These are phyloP conservation scores for Sylvilagus floridanus DNA, from an alignment of 2,797 vertebrate genomes.

Conservation along the genomic window DNA sequence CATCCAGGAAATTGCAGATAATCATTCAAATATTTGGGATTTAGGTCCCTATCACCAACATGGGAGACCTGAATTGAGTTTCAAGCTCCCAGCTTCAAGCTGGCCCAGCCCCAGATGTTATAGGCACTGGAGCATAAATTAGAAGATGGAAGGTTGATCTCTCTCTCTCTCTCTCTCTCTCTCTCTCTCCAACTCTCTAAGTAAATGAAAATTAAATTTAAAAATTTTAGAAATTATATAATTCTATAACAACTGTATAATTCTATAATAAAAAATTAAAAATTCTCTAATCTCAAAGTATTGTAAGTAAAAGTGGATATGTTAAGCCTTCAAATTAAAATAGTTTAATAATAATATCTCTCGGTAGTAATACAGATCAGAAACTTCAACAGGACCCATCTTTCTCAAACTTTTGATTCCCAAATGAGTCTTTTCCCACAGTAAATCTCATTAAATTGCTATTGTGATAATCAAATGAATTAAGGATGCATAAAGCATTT, in stretches of 20 bases:
- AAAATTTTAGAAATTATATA: no score
- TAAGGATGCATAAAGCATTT: neutral
- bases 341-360: conserved; percentile 20
- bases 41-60: no score
- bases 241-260: no score
- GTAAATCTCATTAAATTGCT: neutral
- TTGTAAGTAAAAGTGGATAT: conserved; percentile 6
- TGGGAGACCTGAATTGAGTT: no score
- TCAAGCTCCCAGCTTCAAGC: no score
- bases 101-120: no score
- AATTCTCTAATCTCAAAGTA: neutral
- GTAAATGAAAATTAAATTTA: neutral
- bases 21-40: no score
- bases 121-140: no score
- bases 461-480: neutral
- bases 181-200: no score
- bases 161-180: no score
- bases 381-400: neutral
- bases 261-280: neutral
- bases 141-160: no score
- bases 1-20: no score
- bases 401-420: conserved; percentile 10
- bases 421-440: neutral
- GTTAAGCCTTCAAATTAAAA: conserved; percentile 5
- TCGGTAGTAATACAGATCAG: neutral